phyloP scores from a whole-genome alignment of 2,113 vertebrate genomes.

The Opisthocomus hoazin region DNA sequence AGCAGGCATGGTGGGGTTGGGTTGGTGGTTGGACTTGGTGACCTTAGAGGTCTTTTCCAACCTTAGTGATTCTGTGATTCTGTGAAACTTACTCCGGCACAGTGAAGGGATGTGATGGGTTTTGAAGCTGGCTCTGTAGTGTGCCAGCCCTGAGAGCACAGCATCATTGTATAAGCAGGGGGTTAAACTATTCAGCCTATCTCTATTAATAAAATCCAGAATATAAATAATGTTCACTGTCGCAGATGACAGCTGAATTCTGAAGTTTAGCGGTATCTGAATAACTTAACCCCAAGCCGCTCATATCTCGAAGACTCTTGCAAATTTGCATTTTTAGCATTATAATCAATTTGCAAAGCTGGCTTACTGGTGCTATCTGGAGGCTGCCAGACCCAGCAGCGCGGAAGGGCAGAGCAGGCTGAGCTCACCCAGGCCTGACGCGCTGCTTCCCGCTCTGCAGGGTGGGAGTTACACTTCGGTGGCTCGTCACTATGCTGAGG shows the following conservation, averaged over 20 bases:
- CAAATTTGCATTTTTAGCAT: background rate
- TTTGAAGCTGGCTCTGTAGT: background rate
- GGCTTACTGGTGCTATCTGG: background rate
- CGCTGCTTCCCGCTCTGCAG: background rate
- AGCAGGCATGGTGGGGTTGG: too few relatives aligned
- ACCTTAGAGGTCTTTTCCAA: too few relatives aligned
- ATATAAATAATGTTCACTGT: background rate
- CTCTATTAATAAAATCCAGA: background rate
- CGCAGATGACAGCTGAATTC: background rate
- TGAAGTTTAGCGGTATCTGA: background rate
- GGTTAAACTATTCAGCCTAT: background rate
- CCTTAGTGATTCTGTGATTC: too few relatives aligned
- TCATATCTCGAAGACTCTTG: background rate
- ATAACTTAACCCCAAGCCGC: background rate
- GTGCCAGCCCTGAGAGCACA: too few relatives aligned
- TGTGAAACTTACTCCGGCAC: too few relatives aligned
- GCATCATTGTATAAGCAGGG: background rate
- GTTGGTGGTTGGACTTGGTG: too few relatives aligned
- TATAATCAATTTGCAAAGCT: background rate
- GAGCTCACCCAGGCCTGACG: background rate
- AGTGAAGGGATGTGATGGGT: too few relatives aligned
- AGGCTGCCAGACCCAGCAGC: background rate
- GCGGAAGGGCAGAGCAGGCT: background rate
- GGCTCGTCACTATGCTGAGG: background rate
- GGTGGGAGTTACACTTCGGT: background rate